Evolutionary conservation across 2,113 vertebrate genomes (phyloP).

Genomic region (Hippocampus abdominalis): DNA sequence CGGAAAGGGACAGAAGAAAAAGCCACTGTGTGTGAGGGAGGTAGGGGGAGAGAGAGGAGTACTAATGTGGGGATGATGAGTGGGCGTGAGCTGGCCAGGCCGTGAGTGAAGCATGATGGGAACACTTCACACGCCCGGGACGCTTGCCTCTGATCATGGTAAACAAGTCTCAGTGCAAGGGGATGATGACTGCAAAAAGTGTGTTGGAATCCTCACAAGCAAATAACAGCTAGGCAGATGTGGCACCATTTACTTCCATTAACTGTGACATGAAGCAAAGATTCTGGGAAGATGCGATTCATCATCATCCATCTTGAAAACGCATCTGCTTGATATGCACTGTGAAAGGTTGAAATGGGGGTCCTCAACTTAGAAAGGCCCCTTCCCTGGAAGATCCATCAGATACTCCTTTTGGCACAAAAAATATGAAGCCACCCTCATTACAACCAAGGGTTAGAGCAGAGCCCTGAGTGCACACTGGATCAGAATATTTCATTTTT

Average conservation of each 20-base stretch:
- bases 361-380: not conserved
- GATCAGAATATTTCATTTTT: not conserved
- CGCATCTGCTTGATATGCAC: not conserved
- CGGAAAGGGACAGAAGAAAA: conserved; percentile 38
- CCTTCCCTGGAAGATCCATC: not conserved
- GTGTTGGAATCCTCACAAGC: conserved; percentile 9
- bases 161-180: conserved; percentile 43
- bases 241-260: conserved; percentile 35
- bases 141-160: conserved; percentile 53
- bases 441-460: not conserved
- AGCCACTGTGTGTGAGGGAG: conserved; percentile 14
- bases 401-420: not conserved
- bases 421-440: not conserved
- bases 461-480: too few relatives aligned
- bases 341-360: not conserved
- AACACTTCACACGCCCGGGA: conserved; percentile 59
- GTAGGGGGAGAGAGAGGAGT: conserved; percentile 33
- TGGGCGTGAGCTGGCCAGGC: conserved; percentile 56
- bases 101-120: conserved; percentile 61
- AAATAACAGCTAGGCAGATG: conserved; percentile 21
- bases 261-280: conserved; percentile 17
- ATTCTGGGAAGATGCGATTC: conserved; percentile 10
- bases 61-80: conserved; percentile 66
- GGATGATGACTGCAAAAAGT: conserved; percentile 13
- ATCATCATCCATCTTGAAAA: conserved; percentile 28